Percentiles rank a stretch among this genome's conserved stretches.
phyloP scores from a whole-genome alignment of 2,797 vertebrate genomes.

The Pantherophis alleghaniensis region DNA sequence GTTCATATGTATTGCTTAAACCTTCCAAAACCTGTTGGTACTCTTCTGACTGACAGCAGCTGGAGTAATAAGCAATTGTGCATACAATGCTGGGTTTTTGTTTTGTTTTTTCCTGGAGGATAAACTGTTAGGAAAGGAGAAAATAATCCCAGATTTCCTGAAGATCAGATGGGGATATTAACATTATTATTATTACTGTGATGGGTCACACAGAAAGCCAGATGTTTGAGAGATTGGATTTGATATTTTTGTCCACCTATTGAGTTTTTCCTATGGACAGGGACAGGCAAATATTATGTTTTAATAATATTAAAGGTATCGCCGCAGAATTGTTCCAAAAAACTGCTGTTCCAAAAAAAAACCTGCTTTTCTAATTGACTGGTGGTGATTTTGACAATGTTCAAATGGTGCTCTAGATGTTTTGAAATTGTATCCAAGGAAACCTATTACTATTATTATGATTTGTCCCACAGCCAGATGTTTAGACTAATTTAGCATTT shows the following conservation, averaged over 20 bases:
- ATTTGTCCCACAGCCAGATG: background rate
- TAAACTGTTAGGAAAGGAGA: background rate
- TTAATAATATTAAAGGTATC: background rate
- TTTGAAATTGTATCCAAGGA: background rate
- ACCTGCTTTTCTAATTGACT: background rate
- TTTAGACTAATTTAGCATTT: background rate
- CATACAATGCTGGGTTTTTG: background rate
- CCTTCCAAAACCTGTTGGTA: background rate
- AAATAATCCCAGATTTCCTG: background rate
- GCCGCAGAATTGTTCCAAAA: background rate
- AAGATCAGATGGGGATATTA: background rate
- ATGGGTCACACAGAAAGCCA: background rate
- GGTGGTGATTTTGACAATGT: background rate
- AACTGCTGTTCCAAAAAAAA: background rate
- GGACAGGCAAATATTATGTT: background rate
- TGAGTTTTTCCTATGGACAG: background rate
- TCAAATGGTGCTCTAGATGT: background rate
- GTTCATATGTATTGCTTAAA: background rate
- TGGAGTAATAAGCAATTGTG: background rate
- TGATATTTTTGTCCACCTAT: background rate
- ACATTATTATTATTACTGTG: background rate
- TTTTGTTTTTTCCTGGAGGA: conserved; percentile 7
- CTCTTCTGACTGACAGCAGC: background rate
- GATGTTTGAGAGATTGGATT: background rate
- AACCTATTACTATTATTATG: background rate